Evolutionary conservation across 2,113 vertebrate genomes (phyloP), one percentile per base, ranked within the genome.

Genomic region (Stomatorhinus ivindoensis): DNA sequence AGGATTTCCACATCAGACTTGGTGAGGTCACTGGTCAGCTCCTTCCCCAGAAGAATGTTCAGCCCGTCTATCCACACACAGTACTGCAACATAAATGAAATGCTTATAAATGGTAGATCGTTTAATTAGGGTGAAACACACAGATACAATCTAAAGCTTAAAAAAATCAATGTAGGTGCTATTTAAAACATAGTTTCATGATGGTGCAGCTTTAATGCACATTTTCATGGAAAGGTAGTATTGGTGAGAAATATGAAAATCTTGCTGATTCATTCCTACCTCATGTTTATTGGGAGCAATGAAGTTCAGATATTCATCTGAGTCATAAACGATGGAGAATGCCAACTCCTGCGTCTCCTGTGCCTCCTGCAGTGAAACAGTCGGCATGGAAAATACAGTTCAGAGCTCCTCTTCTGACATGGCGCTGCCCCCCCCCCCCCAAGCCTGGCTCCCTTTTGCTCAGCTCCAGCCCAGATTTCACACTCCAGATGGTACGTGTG

Each of bases 21-120:
- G 0, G 98, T 99, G 92, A 97, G 97, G 8, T 99, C 98, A 39
- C 98, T 99, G 95, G 97, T 95, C 98, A 99, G 99, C 94, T 99
- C 98, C 89, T 99, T 99, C 46, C 98, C 98, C 87, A 99, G 97
- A 89, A 99, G 97, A 4, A 98, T 98, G 0, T 99, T 99, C 83
- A 99, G 95, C 82, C 98, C 98, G 8, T 99, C 98, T 1, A 97
- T 99, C 98, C 98, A 99, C 93, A 99, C 97, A 76, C 98, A 99
- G 91, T 99, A 99, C 98, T 99, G 94, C 86, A 87, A 91, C 27
- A 88, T 27, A 87, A 24, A 47, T 31, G 13, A 48, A 47, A 50
- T 17, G 85, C 82, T 84, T 2, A 55, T 87, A 35, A 27, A 27
- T 87, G n/a, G 3, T 15, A 2, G 11, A 4, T 69, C 61, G n/a